Conservation (phyloP, 53 echinoderm and acorn worm genomes). For the Henricia sp. region DNA sequence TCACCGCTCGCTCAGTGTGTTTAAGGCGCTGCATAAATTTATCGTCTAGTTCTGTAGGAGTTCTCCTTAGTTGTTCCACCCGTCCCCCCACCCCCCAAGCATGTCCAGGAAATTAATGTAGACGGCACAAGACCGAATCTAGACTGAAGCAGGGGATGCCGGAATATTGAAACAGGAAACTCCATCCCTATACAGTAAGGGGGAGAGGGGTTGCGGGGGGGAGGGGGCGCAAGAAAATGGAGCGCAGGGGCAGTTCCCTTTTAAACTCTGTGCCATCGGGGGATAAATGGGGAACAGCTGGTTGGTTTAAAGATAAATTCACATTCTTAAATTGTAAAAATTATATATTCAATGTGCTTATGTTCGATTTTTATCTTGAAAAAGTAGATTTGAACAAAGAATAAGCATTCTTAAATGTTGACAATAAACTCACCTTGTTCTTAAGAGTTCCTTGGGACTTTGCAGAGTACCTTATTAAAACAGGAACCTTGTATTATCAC, state of each 20-base stretch:
- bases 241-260: constrained; percentile 42
- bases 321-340: no score
- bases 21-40: no score
- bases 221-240: constrained; percentile 11
- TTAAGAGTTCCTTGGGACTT: no score
- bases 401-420: no score
- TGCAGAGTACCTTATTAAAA: no score
- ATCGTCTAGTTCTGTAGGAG: no score
- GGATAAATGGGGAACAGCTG: constrained; percentile 37
- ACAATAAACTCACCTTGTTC: no score
- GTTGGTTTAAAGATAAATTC: not conserved
- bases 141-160: constrained; percentile 48
- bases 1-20: no score
- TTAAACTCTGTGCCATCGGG: constrained; percentile 27
- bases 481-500: no score
- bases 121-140: constrained; percentile 50
- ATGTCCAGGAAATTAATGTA: constrained; percentile 61
- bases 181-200: constrained; percentile 33
- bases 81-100: not conserved
- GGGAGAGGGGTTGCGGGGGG: not conserved
- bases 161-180: constrained; percentile 54
- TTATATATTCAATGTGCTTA: no score
- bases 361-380: no score
- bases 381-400: no score
- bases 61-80: not conserved